Conservation (phyloP, 2,113 vertebrate species). For the Murina feae region DNA sequence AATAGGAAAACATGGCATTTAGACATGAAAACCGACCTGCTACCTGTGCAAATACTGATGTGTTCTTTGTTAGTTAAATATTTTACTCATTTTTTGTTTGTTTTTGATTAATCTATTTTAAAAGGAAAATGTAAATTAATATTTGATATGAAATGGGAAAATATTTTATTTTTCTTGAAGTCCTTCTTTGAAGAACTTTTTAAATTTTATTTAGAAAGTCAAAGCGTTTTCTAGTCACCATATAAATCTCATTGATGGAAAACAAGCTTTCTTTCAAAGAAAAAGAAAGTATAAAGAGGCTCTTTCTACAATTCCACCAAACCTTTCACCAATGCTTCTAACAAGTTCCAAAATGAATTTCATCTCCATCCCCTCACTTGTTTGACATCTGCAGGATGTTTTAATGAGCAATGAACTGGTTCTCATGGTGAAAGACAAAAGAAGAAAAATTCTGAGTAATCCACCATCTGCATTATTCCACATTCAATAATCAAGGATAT, state of each 20-base stretch:
- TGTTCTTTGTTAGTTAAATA: neutral
- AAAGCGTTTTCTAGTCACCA: slow-evolving; percentile 59
- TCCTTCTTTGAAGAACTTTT: slow-evolving; percentile 49
- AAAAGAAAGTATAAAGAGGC: slow-evolving; percentile 50
- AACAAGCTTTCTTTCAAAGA: slow-evolving; percentile 63
- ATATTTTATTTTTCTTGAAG: slow-evolving; percentile 21
- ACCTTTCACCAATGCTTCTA: slow-evolving; percentile 70
- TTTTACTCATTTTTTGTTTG: neutral
- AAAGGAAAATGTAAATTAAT: slow-evolving; percentile 43
- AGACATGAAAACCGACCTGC: neutral
- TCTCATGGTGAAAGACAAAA: slow-evolving; percentile 14
- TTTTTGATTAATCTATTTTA: slow-evolving; percentile 44
- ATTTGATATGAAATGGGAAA: slow-evolving; percentile 46
- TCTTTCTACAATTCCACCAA: slow-evolving; percentile 58
- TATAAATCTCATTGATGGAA: slow-evolving; percentile 69
- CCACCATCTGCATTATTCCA: neutral
- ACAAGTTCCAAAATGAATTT: slow-evolving; percentile 72
- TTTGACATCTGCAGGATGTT: slow-evolving; percentile 39
- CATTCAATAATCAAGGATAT: neutral
- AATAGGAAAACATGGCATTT: slow-evolving; percentile 1
- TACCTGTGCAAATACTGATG: neutral
- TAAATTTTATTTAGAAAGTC: slow-evolving; percentile 41
- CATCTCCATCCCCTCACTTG: neutral
- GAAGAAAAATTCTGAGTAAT: slow-evolving; percentile 17
- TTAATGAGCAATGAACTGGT: slow-evolving; percentile 46